Conservation (phyloP, 2,113 vertebrate genomes). For the Pseudorhombus dupliciocellatus region DNA sequence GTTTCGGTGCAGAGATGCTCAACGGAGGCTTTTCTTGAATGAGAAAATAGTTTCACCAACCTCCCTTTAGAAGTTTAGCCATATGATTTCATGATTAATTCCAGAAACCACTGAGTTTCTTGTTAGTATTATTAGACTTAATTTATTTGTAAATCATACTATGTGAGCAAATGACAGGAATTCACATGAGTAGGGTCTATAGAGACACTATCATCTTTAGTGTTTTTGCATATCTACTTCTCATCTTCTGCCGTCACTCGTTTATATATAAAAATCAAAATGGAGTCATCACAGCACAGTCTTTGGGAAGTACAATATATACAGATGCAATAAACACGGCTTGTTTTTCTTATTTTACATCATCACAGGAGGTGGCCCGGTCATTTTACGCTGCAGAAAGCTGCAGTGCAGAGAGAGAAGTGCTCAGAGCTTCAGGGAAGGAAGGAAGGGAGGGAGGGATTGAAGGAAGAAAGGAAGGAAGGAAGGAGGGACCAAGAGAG, state of each 20-base stretch:
- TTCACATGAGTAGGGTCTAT: slow-evolving; percentile 8
- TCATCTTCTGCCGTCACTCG: neutral
- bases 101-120: slow-evolving; percentile 1
- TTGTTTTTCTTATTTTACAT: slow-evolving; percentile 21
- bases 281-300: slow-evolving; percentile 7
- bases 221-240: slow-evolving; percentile 34
- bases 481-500: slow-evolving; percentile 33
- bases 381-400: neutral
- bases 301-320: slow-evolving; percentile 24
- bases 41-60: too few relatives aligned
- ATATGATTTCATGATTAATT: slow-evolving; percentile 2
- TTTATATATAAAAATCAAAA: slow-evolving; percentile 29
- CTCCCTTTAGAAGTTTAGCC: neutral
- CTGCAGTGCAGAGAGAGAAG: neutral
- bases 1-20: too few relatives aligned
- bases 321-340: slow-evolving; percentile 21
- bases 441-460: neutral
- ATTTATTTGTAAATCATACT: slow-evolving; percentile 56
- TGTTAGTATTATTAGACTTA: slow-evolving; percentile 28
- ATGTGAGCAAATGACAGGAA: neutral
- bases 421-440: neutral
- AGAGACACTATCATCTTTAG: slow-evolving; percentile 33
- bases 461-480: slow-evolving; percentile 15
- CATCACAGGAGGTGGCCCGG: slow-evolving; percentile 17
- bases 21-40: too few relatives aligned